A percentile compares a stretch with the other conserved stretches of the same genome.
Evolutionary conservation across 2,888 invertebrate genomes (phyloP).

Genomic region (Drosophila subsilvestris): DNA sequence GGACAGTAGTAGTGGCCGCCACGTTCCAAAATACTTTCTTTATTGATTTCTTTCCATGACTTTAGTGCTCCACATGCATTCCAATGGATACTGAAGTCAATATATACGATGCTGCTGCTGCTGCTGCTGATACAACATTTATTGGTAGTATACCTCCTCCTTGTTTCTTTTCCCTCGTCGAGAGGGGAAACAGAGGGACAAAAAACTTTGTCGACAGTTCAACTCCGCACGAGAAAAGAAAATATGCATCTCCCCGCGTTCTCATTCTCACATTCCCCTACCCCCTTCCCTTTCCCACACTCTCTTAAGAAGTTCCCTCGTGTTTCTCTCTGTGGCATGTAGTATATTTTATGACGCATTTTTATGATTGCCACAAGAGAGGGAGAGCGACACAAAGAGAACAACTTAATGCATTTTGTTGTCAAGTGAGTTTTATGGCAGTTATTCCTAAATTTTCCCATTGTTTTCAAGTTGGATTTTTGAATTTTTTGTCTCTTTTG

Average conservation of each 20-base stretch:
- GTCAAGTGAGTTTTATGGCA: slow-evolving; percentile 46
- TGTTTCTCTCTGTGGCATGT: slow-evolving; percentile 25
- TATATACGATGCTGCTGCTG: slow-evolving; percentile 17
- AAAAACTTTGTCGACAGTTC: slow-evolving; percentile 70
- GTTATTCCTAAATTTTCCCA: slow-evolving; percentile 2
- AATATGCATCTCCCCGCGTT: slow-evolving; percentile 31
- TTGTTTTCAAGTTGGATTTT: slow-evolving; percentile 12
- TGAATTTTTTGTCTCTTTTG: slow-evolving; percentile 4
- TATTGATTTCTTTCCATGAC: slow-evolving; percentile 74
- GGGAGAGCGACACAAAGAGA: slow-evolving; percentile 14
- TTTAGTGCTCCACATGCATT: slow-evolving; percentile 76
- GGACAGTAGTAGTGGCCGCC: slow-evolving; percentile 20
- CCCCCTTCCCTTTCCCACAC: not conserved
- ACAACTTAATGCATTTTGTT: slow-evolving; percentile 69
- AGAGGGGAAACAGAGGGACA: slow-evolving; percentile 21
- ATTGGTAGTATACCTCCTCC: slow-evolving; percentile 22
- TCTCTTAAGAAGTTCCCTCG: slow-evolving; percentile 12
- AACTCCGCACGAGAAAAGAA: slow-evolving; percentile 22
- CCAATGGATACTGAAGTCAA: slow-evolving; percentile 33
- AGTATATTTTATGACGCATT: slow-evolving; percentile 66
- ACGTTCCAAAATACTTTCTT: slow-evolving; percentile 80
- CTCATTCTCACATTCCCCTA: not conserved
- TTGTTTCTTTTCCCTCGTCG: slow-evolving; percentile 43
- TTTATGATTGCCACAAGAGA: slow-evolving; percentile 60
- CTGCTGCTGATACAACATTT: slow-evolving; percentile 19